Evolutionary conservation across 2,113 vertebrate genomes (phyloP).

Genomic region (Gracilinanus agilis): DNA sequence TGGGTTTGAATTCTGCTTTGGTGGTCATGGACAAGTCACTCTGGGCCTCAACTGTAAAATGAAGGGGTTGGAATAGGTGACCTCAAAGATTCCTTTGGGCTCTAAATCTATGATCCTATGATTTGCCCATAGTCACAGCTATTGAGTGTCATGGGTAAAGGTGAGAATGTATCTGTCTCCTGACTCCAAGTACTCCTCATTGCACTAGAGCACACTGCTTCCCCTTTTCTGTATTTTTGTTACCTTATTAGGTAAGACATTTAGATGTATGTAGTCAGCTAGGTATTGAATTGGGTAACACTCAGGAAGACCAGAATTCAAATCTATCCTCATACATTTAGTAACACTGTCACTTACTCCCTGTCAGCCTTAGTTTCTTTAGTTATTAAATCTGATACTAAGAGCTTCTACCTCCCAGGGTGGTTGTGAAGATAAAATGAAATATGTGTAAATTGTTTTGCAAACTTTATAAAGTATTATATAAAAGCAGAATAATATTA

Average conservation of each 20-base stretch:
- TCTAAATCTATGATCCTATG: neutral
- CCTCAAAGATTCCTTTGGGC: neutral
- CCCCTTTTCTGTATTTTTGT: neutral
- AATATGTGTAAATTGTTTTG: neutral
- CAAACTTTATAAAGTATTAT: neutral
- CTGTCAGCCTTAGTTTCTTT: neutral
- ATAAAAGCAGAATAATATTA: neutral
- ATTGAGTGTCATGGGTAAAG: neutral
- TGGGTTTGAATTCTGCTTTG: neutral
- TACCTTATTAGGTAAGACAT: neutral
- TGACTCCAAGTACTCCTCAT: neutral
- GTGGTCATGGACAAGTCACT: neutral
- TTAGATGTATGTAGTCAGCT: neutral
- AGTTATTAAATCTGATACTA: neutral
- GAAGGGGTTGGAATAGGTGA: neutral
- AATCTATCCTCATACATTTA: neutral
- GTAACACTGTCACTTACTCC: neutral
- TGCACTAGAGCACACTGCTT: neutral
- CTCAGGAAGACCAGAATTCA: neutral
- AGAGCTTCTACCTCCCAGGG: neutral
- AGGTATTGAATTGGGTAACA: neutral
- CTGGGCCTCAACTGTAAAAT: neutral
- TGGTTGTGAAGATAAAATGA: neutral
- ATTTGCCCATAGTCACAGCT: neutral
- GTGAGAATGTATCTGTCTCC: neutral